Percentiles rank a stretch among this genome's conserved stretches.
Evolutionary conservation across 2,797 vertebrate species (phyloP).

Genomic region (Adrianichthys oophorus): DNA sequence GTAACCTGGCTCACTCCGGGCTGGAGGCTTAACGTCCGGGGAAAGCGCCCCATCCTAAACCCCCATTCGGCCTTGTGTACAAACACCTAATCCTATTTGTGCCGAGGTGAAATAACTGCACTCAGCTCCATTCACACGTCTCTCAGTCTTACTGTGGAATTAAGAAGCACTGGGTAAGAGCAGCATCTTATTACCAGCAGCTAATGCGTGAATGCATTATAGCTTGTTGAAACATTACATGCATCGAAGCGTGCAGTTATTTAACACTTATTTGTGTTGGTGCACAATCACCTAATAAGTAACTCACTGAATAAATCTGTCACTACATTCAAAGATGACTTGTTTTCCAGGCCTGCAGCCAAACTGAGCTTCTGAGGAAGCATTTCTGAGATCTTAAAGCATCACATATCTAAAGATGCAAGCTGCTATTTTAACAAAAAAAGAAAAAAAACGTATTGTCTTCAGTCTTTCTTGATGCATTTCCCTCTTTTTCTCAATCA

Average conservation of each 20-base stretch:
- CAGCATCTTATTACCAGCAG: slow-evolving; percentile 43
- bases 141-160: slow-evolving; percentile 48
- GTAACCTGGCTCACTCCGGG: slow-evolving; percentile 49
- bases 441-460: slow-evolving; percentile 11
- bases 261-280: slow-evolving; percentile 49
- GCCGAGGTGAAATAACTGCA: slow-evolving; percentile 53
- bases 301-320: slow-evolving; percentile 38
- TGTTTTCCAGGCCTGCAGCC: slow-evolving; percentile 32
- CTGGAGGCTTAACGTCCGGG: slow-evolving; percentile 41
- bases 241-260: slow-evolving; percentile 27
- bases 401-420: slow-evolving; percentile 19
- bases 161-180: slow-evolving; percentile 44
- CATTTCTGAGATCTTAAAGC: slow-evolving; percentile 26
- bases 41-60: slow-evolving; percentile 46
- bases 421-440: slow-evolving; percentile 11
- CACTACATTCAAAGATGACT: slow-evolving; percentile 36
- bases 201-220: slow-evolving; percentile 29
- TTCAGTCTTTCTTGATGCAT: slow-evolving; percentile 11
- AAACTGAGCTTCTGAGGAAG: slow-evolving; percentile 16
- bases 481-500: slow-evolving; percentile 13
- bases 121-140: slow-evolving; percentile 32
- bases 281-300: slow-evolving; percentile 47
- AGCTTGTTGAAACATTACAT: slow-evolving; percentile 38
- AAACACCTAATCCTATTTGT: slow-evolving; percentile 66
- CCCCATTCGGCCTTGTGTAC: slow-evolving; percentile 47